phyloP scores from a whole-genome alignment of 2,797 vertebrate genomes.

The Siniperca obscura region DNA sequence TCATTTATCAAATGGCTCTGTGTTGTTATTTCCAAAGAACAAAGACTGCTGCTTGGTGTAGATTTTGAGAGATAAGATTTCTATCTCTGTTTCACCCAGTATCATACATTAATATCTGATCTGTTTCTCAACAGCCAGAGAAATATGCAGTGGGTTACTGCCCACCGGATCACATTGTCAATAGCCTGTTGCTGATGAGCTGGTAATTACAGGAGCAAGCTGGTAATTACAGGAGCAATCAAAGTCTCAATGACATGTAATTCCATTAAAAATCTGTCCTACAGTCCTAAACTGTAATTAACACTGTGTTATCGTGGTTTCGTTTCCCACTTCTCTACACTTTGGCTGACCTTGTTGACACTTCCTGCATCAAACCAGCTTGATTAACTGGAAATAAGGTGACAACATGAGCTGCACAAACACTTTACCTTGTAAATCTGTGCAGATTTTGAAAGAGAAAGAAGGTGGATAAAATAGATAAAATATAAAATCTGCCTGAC shows the following conservation, averaged over 20 bases:
- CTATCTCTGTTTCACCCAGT: conserved; percentile 16
- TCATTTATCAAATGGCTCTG: conserved; percentile 54
- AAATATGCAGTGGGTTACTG: conserved; percentile 26
- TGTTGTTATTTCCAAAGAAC: conserved; percentile 55
- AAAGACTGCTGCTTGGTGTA: conserved; percentile 30
- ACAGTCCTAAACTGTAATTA: conserved; percentile 67
- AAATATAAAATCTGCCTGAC: conserved; percentile 5
- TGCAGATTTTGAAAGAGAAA: conserved; percentile 1
- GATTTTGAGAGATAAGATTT: conserved; percentile 43
- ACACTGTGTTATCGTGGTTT: conserved; percentile 61
- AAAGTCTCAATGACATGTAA: conserved; percentile 79
- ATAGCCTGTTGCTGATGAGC: conserved; percentile 68
- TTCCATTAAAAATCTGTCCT: conserved; percentile 71
- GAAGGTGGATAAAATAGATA: background rate
- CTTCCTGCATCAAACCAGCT: conserved; percentile 30
- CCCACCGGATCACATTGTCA: conserved; percentile 66
- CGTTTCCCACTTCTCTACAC: conserved; percentile 48
- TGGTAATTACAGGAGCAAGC: conserved; percentile 71
- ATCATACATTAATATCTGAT: conserved; percentile 45
- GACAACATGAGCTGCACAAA: conserved; percentile 16
- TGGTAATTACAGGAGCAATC: conserved; percentile 75
- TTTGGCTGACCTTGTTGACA: conserved; percentile 51
- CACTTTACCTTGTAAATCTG: conserved; percentile 13
- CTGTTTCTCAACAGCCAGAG: conserved; percentile 26
- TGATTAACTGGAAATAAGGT: conserved; percentile 30